Evolutionary conservation across 1,140 invertebrate genomes (phyloP).

Genomic region (Oedothorax gibbosus): DNA sequence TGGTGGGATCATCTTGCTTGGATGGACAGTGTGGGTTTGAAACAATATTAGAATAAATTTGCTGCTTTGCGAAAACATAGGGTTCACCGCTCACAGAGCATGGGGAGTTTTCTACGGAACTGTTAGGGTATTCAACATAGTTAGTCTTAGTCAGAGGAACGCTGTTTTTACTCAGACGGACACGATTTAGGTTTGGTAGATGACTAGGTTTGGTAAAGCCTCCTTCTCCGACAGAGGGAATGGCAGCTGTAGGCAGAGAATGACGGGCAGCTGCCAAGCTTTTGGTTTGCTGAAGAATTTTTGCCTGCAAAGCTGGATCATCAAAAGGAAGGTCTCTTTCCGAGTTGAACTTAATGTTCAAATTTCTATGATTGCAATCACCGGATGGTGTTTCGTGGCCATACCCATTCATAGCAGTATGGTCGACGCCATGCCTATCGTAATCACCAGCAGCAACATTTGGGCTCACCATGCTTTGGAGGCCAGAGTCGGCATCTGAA

Average conservation of each 20-base stretch:
- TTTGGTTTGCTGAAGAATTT: slow-evolving; percentile 25
- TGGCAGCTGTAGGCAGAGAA: slow-evolving; percentile 11
- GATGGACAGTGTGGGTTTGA: slow-evolving; percentile 7
- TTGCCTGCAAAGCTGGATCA: slow-evolving; percentile 22
- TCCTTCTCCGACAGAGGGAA: slow-evolving; percentile 22
- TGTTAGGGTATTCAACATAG: slow-evolving; percentile 48
- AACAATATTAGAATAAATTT: slow-evolving; percentile 22
- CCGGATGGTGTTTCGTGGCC: neutral
- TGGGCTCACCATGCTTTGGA: slow-evolving; percentile 57
- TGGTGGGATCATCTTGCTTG: slow-evolving; percentile 2
- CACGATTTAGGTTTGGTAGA: neutral
- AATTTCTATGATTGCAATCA: neutral
- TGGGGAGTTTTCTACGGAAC: slow-evolving; percentile 48
- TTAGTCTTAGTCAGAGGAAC: slow-evolving; percentile 26
- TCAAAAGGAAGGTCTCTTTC: slow-evolving; percentile 41
- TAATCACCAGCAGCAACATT: slow-evolving; percentile 30
- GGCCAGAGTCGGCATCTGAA: slow-evolving; percentile 58
- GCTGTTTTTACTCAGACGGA: slow-evolving; percentile 1
- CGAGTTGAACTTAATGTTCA: slow-evolving; percentile 2
- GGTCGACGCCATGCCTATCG: slow-evolving; percentile 41
- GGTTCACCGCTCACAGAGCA: slow-evolving; percentile 35
- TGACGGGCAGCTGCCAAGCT: neutral
- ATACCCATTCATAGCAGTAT: slow-evolving; percentile 40
- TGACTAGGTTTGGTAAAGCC: slow-evolving; percentile 9
- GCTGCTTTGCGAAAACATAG: slow-evolving; percentile 13